Percentiles rank a stretch among this genome's conserved stretches.
Evolutionary conservation across 2,113 vertebrate species (phyloP).

Genomic region (Pluvianellus socialis): DNA sequence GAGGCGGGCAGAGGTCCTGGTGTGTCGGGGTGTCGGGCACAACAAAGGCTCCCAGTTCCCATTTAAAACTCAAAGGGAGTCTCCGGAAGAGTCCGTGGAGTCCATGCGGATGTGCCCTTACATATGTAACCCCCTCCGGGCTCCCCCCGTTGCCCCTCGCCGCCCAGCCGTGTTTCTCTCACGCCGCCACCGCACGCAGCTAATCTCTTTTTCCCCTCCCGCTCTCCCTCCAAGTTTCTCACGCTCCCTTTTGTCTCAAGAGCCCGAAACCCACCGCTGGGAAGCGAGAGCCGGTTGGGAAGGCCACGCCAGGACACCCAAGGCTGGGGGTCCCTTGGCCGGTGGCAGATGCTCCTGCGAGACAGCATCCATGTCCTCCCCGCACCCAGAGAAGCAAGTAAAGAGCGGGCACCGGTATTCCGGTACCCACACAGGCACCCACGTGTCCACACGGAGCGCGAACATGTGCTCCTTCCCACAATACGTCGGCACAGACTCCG

Average conservation of each 20-base stretch:
- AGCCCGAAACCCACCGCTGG: not conserved
- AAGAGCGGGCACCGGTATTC: fast-evolving
- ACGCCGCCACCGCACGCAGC: not conserved
- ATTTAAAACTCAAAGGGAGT: constrained; percentile 48
- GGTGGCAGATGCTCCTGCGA: not conserved
- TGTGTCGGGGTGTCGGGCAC: constrained; percentile 15
- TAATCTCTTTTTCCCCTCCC: not conserved
- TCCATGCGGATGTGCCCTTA: not conserved
- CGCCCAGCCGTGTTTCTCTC: not conserved
- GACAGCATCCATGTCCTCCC: fast-evolving
- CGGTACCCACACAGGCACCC: not conserved
- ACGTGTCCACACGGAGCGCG: fast-evolving
- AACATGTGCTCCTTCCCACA: fast-evolving
- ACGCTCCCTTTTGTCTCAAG: constrained; percentile 6
- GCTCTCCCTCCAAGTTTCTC: not conserved
- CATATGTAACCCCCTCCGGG: constrained; percentile 13
- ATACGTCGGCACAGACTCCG: fast-evolving
- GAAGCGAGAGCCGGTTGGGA: not conserved
- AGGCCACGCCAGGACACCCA: not conserved
- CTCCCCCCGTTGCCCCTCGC: not conserved
- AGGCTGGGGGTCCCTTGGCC: not conserved
- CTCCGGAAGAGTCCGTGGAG: not conserved
- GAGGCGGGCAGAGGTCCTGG: not conserved
- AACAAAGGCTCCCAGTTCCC: not conserved
- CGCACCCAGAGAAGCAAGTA: not conserved